phyloP scores from a whole-genome alignment of 2,888 invertebrate genomes.

The Lobophora halterata region DNA sequence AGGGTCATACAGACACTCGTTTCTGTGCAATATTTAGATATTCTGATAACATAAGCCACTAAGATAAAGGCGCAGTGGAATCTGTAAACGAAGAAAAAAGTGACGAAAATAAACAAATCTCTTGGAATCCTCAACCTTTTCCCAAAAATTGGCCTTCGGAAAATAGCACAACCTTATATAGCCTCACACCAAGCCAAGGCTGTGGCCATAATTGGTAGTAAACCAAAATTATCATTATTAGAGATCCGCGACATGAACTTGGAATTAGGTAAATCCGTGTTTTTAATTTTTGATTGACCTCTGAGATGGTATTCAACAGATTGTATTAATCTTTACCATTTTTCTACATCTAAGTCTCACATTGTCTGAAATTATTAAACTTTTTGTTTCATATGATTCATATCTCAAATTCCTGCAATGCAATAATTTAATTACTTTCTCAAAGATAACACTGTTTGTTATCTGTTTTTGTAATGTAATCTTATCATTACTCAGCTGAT shows the following conservation, averaged over 20 bases:
- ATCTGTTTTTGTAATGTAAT: no score
- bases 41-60: no score
- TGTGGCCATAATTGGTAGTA: slow-evolving; percentile 11
- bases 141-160: slow-evolving; percentile 15
- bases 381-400: no score
- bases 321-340: no score
- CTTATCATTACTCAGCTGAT: slow-evolving; percentile 3
- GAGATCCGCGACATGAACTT: slow-evolving; percentile 14
- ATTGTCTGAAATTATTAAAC: no score
- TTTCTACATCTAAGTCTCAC: no score
- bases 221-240: slow-evolving; percentile 17
- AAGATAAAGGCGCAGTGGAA: no score
- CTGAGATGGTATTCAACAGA: no score
- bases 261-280: slow-evolving; percentile 7
- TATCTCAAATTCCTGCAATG: no score
- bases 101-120: slow-evolving; percentile 6
- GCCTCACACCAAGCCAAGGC: slow-evolving; percentile 21
- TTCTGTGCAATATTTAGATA: no score
- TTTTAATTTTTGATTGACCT: not conserved
- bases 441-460: no score
- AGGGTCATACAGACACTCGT: slow-evolving; percentile 1
- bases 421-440: no score
- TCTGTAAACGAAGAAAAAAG: slow-evolving; percentile 1
- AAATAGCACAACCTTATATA: slow-evolving; percentile 19
- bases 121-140: slow-evolving; percentile 17